phyloP scores from a whole-genome alignment of 2,888 invertebrate species.

The Idaea straminata region DNA sequence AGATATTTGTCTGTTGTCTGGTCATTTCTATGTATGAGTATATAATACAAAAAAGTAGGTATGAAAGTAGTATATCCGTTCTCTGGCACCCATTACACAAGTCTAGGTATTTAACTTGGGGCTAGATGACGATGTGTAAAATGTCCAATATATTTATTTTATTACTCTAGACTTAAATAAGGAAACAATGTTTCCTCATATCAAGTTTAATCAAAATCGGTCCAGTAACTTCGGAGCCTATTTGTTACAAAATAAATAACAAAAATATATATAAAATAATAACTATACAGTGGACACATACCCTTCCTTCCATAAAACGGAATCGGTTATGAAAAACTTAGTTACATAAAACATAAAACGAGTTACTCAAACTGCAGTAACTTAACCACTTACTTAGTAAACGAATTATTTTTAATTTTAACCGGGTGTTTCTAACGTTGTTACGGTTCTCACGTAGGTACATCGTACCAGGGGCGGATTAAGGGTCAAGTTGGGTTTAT shows the following conservation, averaged over 20 bases:
- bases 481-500: neutral
- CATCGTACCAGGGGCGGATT: neutral
- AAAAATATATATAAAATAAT: neutral
- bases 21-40: too few relatives aligned
- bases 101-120: too few relatives aligned
- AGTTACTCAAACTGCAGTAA: conserved; percentile 12
- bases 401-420: conserved; percentile 25
- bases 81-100: too few relatives aligned
- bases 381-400: conserved; percentile 22
- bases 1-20: too few relatives aligned
- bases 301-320: neutral
- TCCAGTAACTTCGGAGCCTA: too few relatives aligned
- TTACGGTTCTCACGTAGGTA: conserved; percentile 19
- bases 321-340: neutral
- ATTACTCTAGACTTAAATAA: too few relatives aligned
- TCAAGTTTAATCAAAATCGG: neutral
- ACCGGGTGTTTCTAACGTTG: conserved; percentile 23
- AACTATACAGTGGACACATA: neutral
- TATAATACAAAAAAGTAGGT: too few relatives aligned
- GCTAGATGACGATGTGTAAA: too few relatives aligned
- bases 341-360: neutral
- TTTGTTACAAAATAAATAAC: neutral
- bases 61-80: too few relatives aligned
- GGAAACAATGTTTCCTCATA: too few relatives aligned
- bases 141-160: too few relatives aligned